These are phyloP conservation scores for Varecia variegata DNA, from an alignment of 2,797 vertebrate species.

Conservation along the genomic window DNA sequence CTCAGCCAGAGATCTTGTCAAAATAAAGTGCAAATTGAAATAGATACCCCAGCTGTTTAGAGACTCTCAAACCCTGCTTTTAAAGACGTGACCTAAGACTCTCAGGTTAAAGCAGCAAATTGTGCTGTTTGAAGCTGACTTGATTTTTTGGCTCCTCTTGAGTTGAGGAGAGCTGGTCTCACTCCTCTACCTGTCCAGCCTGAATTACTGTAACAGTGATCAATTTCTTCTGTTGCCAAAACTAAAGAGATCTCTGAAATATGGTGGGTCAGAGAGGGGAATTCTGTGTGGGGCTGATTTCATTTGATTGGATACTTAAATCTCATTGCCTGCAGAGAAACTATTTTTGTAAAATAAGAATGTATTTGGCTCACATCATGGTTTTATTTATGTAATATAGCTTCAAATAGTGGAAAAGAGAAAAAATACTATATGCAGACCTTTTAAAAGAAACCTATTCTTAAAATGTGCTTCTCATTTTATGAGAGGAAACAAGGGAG, in stretches of 20 bases:
- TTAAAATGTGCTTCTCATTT: neutral
- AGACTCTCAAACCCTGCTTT: neutral
- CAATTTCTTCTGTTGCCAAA: neutral
- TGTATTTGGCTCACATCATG: neutral
- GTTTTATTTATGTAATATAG: conserved; percentile 49
- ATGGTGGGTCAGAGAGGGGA: neutral
- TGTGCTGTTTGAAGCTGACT: neutral
- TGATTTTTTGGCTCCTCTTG: neutral
- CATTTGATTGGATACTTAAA: conserved; percentile 26
- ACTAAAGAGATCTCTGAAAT: conserved; percentile 46
- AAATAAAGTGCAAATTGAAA: neutral
- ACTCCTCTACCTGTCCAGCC: neutral
- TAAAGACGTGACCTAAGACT: neutral
- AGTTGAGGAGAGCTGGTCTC: neutral
- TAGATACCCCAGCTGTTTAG: neutral
- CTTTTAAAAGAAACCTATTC: neutral
- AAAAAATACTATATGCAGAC: neutral
- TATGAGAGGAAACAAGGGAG: neutral
- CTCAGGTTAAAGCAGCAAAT: neutral
- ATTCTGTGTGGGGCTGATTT: conserved; percentile 9
- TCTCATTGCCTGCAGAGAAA: conserved; percentile 30
- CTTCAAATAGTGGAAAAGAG: neutral
- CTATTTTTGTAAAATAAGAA: conserved; percentile 36
- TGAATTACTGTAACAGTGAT: neutral
- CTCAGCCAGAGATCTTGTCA: neutral